Evolutionary conservation across 2,113 vertebrate species (phyloP).

Genomic region (Sylvia atricapilla): DNA sequence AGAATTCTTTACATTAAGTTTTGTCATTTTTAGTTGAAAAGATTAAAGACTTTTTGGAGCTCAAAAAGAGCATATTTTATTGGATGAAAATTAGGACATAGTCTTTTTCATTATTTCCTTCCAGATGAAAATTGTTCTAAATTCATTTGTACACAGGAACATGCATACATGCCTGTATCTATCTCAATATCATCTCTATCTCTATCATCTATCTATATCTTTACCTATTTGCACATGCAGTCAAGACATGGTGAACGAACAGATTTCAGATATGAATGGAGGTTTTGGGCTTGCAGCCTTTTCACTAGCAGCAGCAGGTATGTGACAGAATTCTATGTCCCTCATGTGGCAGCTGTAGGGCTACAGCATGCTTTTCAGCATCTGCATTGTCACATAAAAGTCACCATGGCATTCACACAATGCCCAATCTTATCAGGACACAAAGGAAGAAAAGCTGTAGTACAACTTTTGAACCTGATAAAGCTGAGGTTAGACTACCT

Average conservation of each 20-base stretch:
- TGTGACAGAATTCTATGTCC: background rate
- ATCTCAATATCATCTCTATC: background rate
- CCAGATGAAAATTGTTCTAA: background rate
- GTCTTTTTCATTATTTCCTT: background rate
- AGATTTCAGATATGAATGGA: background rate
- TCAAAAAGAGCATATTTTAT: background rate
- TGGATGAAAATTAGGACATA: background rate
- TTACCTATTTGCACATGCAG: background rate
- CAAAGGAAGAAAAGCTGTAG: background rate
- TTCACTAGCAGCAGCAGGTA: background rate
- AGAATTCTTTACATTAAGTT: constrained; percentile 1
- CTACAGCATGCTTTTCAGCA: background rate
- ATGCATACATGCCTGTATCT: background rate
- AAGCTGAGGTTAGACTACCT: background rate
- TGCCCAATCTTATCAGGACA: background rate
- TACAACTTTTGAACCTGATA: background rate
- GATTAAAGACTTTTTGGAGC: constrained; percentile 6
- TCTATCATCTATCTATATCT: background rate
- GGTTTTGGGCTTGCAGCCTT: background rate
- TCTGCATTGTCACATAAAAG: background rate
- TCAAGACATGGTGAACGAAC: background rate
- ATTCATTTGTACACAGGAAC: background rate
- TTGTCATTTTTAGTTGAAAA: background rate
- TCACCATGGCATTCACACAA: rapidly evolving
- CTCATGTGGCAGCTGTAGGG: background rate